Evolutionary conservation across 2,113 vertebrate genomes (phyloP), one percentile per base, ranked within the genome.

Genomic region (Petrocephalus microphthalmus): DNA sequence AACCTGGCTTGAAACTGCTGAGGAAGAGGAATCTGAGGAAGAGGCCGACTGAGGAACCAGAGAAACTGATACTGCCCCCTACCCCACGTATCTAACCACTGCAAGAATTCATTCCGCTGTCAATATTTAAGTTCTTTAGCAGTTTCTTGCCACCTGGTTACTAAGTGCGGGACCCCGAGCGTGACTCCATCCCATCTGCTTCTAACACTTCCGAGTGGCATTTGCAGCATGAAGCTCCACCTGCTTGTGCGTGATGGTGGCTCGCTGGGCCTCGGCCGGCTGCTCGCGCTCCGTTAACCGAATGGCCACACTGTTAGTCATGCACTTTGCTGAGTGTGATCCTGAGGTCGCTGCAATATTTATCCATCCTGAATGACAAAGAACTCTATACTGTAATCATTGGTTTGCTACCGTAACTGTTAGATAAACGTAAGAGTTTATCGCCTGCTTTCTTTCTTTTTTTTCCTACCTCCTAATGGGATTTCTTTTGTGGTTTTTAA

Each of bases 1-100:
- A 93, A 99, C 98, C 93, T 99, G 98, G 98, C 96, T 99, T 95
- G 98, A 99, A 95, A 99, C 98, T 4, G 98, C 98, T 67, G 98
- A 99, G 94, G 98, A 99, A 93, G 98, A 99, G 94, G 98, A 99
- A 95, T 99, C 98, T 1, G 98, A 99, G 93, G 98, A 99, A 82
- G 98, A 99, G 93, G 98, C 96, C 90, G 98, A 99, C 92, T 99
- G 96, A 98, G 95, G 91, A 96, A 94, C 94, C 96, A 95, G 57
- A 84, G 88, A 87, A 89, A 91, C 86, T 57, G 2, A 89, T 87
- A 95, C 95, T 94, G 94, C 95, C 94, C 91, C 92, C 89, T 85
- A 57, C 88, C 42, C 78, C 87, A 51, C 90, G 89, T 90, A 88
- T 86, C 95, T 96, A 96, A 97, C 96, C 97, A 96, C 97, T 96